phyloP scores from a whole-genome alignment of 1,140 invertebrate genomes.

The Orchesella cincta region DNA sequence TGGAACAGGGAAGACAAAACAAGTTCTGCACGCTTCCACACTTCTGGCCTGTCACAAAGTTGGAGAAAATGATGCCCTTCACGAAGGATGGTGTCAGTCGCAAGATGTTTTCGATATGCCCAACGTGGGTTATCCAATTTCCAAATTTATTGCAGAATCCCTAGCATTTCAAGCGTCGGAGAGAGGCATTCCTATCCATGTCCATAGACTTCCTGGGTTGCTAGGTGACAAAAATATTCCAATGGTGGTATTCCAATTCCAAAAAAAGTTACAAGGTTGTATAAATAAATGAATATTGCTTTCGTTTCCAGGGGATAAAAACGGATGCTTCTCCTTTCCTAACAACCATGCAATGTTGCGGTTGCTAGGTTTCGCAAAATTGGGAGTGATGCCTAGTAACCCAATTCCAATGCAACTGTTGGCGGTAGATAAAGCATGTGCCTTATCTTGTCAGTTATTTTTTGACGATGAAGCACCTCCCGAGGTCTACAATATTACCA shows the following conservation, averaged over 20 bases:
- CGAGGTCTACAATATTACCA: conserved; percentile 23
- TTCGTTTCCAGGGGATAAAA: neutral
- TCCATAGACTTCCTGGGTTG: conserved; percentile 8
- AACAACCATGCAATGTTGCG: conserved; percentile 18
- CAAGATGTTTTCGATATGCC: conserved; percentile 7
- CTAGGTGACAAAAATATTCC: too few species aligned
- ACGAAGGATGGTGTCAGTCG: conserved; percentile 14
- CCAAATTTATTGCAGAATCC: conserved; percentile 8
- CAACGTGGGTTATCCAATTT: conserved; percentile 14
- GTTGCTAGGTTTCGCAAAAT: conserved; percentile 16
- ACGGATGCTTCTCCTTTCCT: conserved; percentile 11
- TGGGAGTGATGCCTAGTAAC: neutral
- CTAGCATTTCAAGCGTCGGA: neutral
- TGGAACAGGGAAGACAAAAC: conserved; percentile 12
- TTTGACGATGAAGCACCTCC: conserved; percentile 2
- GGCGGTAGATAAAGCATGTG: neutral
- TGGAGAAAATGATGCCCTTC: neutral
- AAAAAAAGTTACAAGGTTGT: too few species aligned
- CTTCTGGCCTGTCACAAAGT: conserved; percentile 26
- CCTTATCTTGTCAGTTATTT: neutral
- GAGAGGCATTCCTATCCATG: neutral
- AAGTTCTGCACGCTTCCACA: conserved; percentile 34
- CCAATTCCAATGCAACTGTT: conserved; percentile 13
- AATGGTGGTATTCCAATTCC: too few species aligned
- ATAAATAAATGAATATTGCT: too few species aligned